Base-by-base conservation (phyloP, 2,113 vertebrate genomes). In the Electrona antarctica region DNA sequence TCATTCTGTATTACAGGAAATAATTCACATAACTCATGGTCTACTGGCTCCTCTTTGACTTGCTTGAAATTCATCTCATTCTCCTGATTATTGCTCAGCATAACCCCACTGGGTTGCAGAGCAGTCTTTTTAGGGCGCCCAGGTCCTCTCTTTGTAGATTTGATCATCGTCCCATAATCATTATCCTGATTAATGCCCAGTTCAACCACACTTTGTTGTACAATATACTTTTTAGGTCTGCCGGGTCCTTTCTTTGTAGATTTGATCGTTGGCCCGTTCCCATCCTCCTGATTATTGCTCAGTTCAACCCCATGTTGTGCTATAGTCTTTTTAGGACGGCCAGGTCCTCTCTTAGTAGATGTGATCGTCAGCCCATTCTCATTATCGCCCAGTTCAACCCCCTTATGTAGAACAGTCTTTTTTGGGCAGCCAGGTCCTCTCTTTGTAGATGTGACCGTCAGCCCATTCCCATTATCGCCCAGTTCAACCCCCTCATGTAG, bases 11-110 rank as follows among this genome's bases (percentile, higher is more conserved):
- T 80, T 74, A 76, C 62, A 55, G 45, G 56, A 64, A 63, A 58
- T 49, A 46, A 79, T 81, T 71, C 67, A 72, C 63, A 62, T 56
- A 55, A 74, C 61, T 71, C 41, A 59, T 64, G 50, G 13, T 69
- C 64, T 58, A 13, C 14, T 47, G 47, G 68, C 60, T 69, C 60
- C 64, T 63, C 21, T 84, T 50, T 15, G 29, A 69, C 54, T 75
- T 69, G 29, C 67, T 77, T 74, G 67, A 63, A 67, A 51, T 49
- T 33, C 11, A 28, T 74, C 15, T 13, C 4, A 5, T 49, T 64
- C 59, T 45, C 21, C 8, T 45, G 11, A 45, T 63, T 51, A 51
- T 65, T 45, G 59, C 58, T 71, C 15, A 21, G 4, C 12, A 50
- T 15, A 15, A 47, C 29, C 60, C 4, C 9, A 9, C 13, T 49